These are phyloP conservation scores for Oconnorella tubifera DNA, from an alignment of 2,888 invertebrate genomes.

Conservation along the genomic window DNA sequence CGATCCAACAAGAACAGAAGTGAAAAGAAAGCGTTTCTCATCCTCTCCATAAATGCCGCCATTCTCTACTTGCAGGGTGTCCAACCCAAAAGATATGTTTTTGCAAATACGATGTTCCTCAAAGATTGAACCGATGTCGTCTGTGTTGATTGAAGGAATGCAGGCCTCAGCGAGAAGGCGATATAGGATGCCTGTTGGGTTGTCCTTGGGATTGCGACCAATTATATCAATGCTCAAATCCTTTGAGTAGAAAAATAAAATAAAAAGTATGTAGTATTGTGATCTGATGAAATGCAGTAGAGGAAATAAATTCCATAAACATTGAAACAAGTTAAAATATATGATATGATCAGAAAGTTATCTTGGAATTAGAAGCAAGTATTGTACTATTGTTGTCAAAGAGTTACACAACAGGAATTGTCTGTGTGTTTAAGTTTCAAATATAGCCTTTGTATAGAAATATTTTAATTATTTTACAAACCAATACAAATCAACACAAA, in stretches of 20 bases:
- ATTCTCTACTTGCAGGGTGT: slow-evolving; percentile 42
- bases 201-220: slow-evolving; percentile 50
- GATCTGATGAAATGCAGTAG: background rate
- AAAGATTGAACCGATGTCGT: slow-evolving; percentile 53
- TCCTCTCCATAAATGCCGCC: slow-evolving; percentile 56
- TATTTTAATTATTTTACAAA: no score
- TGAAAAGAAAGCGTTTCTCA: slow-evolving; percentile 55
- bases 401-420: no score
- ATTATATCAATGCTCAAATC: slow-evolving; percentile 53
- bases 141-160: slow-evolving; percentile 51
- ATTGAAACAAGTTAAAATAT: no score
- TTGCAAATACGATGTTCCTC: slow-evolving; percentile 56
- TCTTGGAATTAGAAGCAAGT: no score
- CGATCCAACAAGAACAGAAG: slow-evolving; percentile 55
- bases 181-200: slow-evolving; percentile 52
- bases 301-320: no score
- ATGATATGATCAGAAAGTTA: no score
- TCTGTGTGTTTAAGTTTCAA: no score
- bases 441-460: no score
- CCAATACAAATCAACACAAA: no score
- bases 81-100: slow-evolving; percentile 52
- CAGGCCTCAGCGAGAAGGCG: slow-evolving; percentile 53
- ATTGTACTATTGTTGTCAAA: no score
- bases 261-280: background rate
- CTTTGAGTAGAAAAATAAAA: slow-evolving; percentile 39